Evolutionary conservation across 2,113 vertebrate genomes (phyloP).

Genomic region (Pithys albifrons): DNA sequence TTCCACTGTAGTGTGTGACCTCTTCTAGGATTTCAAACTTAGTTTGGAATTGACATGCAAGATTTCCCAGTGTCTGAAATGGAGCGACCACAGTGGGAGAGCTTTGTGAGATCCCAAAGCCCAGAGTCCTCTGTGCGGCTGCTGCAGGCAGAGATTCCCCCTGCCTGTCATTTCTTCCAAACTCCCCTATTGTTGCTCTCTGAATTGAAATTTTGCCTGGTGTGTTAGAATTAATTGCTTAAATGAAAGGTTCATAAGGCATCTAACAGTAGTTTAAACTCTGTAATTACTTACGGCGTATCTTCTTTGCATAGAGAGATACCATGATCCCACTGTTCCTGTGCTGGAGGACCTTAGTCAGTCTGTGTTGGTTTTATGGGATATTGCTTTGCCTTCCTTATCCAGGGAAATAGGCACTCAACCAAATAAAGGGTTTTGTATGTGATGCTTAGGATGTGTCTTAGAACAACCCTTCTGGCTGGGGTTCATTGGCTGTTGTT

Average conservation of each 20-base stretch:
- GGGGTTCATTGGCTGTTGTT: neutral
- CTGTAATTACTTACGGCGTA: rapidly evolving
- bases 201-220: neutral
- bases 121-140: neutral
- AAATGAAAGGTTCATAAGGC: neutral
- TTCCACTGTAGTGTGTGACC: neutral
- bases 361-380: neutral
- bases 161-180: neutral
- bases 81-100: neutral
- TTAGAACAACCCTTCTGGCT: neutral
- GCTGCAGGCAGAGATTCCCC: neutral
- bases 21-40: neutral
- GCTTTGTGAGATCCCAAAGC: neutral
- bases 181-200: neutral
- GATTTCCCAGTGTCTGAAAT: neutral
- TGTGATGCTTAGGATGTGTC: neutral
- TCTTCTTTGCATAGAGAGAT: neutral
- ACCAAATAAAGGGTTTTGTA: neutral
- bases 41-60: neutral
- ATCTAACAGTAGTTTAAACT: neutral
- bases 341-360: neutral
- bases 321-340: rapidly evolving
- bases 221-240: neutral
- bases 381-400: neutral
- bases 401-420: neutral